Base-by-base conservation (phyloP, 92 coral and sea anemone genomes). In the Phenganax marumi region DNA sequence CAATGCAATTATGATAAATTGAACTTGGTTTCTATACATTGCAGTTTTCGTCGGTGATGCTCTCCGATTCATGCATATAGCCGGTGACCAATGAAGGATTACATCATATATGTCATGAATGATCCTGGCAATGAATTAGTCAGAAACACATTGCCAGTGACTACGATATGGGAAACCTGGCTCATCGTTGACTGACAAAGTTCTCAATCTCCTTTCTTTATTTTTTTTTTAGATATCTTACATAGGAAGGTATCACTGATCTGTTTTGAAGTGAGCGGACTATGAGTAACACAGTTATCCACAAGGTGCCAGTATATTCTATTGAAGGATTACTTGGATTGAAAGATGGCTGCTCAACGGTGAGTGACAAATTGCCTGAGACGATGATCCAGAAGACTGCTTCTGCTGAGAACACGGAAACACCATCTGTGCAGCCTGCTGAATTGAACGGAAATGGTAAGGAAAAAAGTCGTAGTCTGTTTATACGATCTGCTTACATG, bases 291-390 rank as follows among this genome's bases (percentile, higher is more conserved):
- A 18, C 60, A 24, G 52, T 68, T 6, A 62, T 62, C 52, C 55
- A 61, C 43, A 78, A 78, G 51, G 83, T 78, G 50, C 83, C 83
- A 61, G 58, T 78, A 18, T 78, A 78, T 63, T 78, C 83, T 43
- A 78, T 78, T 47, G 83, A 78, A 50, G 83, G 83, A 61, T 46
- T 78, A 61, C 52, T 78, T 52, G 83, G 83, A 6, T 56, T 78
- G 2, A 78, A 62, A 53, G 68, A 78, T 78, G 58, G 26, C 47
- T 22, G 50, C 16, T 13, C 50, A 19, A 25, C 73, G 8, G 17
- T 62, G 22, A 56, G 61, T 14, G 25, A 78, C 51, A 77, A 56
- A 70, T 60, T 48, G 50, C 8, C 83, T 17, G 83, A 78, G 22
- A 62, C 60, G 25, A 62, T 48, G 26, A 78, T 78, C 19, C 58